Percentiles rank a stretch among this genome's conserved stretches.
Evolutionary conservation across 2,888 invertebrate species (phyloP).

Genomic region (Hyposoter dolosus): DNA sequence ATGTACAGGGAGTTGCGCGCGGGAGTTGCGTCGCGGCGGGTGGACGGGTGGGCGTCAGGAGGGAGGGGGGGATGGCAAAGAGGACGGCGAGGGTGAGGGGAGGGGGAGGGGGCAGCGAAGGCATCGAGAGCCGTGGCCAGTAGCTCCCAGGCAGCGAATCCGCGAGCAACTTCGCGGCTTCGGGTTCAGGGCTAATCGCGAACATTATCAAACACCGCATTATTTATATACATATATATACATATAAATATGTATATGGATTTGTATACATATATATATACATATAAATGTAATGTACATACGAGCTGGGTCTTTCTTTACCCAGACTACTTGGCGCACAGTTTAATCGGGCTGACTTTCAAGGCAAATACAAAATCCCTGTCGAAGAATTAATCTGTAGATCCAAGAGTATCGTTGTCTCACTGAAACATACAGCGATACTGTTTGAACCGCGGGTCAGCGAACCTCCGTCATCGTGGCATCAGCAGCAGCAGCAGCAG

Average conservation of each 20-base stretch:
- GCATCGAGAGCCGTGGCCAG: conserved; percentile 77
- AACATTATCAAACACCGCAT: conserved; percentile 49
- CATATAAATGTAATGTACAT: conserved; percentile 18
- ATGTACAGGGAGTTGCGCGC: conserved; percentile 47
- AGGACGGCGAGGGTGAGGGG: conserved; percentile 75
- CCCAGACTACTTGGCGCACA: not conserved
- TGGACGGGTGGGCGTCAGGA: conserved; percentile 79
- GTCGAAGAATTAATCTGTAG: not conserved
- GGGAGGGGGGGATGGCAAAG: conserved; percentile 75
- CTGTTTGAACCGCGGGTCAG: conserved; percentile 67
- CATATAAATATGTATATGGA: conserved; percentile 15
- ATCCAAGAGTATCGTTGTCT: conserved; percentile 24
- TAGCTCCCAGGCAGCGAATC: conserved; percentile 82
- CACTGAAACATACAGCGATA: conserved; percentile 40
- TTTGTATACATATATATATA: conserved; percentile 8
- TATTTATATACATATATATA: conserved; percentile 19
- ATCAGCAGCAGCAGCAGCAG: conserved; percentile 74
- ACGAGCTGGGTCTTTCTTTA: conserved; percentile 20
- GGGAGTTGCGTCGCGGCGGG: conserved; percentile 82
- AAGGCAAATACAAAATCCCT: not conserved
- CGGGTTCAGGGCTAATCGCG: conserved; percentile 65
- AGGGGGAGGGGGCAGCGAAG: conserved; percentile 83
- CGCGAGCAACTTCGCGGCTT: conserved; percentile 72
- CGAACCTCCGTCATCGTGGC: conserved; percentile 67
- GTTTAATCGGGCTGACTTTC: conserved; percentile 15